Base-by-base conservation (phyloP, 2,113 vertebrate species). In the Myrmecophaga tridactyla region DNA sequence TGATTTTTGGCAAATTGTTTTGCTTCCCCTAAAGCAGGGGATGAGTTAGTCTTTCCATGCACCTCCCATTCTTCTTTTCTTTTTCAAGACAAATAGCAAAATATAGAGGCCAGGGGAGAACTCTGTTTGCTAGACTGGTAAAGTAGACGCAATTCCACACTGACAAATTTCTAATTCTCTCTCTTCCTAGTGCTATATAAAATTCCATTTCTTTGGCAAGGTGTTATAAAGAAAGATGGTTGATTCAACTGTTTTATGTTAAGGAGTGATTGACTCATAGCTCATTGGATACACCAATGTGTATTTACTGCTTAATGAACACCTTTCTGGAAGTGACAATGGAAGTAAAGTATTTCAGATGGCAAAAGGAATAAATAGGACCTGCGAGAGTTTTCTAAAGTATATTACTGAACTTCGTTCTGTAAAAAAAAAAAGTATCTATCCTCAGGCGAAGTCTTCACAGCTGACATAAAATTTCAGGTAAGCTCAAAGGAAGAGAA, bases 171-270 rank as follows among this genome's bases (percentile, higher is more conserved):
- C 67, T 20, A 2, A 46, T 48, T 43, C 82, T 63, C 4, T 75
- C 11, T 87, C 18, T 65, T 86, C 53, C 51, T 53, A 17, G 51
- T 53, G 51, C 51, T 53, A 13, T 53, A 53, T 17, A 53, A 53
- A 53, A 53, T 53, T 53, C 51, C 53, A 67, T 43, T 95, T 84
- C 11, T 83, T 94, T 87, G 18, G 25, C 94, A 25, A 84, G 8
- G 56, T 77, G 14, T 67, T 89, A 43, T 58, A 86, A 92, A 77
- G 17, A 92, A 95, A 86, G 80, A 87, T 6, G 39, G 23, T 78
- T 86, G 31, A 72, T 90, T 56, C 46, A 75, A 96, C 56, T 73
- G n/a, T 65, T 62, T 94, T 84, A 20, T 73, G 58, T 94, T 89
- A 51, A 90, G 51, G 25, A 60, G 7, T 67, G 51, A 94, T 46